phyloP scores from a whole-genome alignment of 1,140 invertebrate species.

The Bombus affinis region DNA sequence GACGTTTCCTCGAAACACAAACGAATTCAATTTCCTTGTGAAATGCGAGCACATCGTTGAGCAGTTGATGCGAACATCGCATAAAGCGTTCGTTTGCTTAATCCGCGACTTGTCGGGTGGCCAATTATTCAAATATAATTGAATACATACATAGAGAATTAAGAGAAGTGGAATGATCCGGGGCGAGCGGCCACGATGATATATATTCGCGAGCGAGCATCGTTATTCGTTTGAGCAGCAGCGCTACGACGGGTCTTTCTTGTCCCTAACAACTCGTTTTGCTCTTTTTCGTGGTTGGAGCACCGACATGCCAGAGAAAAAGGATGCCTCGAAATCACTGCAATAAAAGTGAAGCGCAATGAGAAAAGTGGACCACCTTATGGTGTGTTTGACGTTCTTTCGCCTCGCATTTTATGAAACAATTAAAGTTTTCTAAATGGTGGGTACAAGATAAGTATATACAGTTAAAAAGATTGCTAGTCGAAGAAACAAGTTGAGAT shows the following conservation, averaged over 20 bases:
- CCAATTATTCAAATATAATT: constrained; percentile 71
- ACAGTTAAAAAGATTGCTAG: neutral
- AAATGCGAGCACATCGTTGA: neutral
- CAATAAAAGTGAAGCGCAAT: constrained; percentile 49
- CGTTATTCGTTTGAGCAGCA: constrained; percentile 48
- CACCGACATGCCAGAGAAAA: neutral
- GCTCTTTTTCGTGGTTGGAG: constrained; percentile 34
- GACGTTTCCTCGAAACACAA: neutral
- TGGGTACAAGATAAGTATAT: neutral
- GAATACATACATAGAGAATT: constrained; percentile 69
- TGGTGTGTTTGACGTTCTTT: neutral
- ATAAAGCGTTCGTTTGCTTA: constrained; percentile 44
- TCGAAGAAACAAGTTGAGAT: neutral
- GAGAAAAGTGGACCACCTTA: constrained; percentile 21
- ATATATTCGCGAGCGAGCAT: constrained; percentile 44
- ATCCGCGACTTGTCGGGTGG: constrained; percentile 50
- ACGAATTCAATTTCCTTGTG: constrained; percentile 7
- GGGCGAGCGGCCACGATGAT: constrained; percentile 26
- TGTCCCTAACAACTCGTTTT: constrained; percentile 39
- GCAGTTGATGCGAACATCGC: neutral
- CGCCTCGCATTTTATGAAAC: neutral
- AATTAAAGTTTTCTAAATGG: neutral
- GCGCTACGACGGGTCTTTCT: constrained; percentile 44
- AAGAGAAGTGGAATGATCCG: constrained; percentile 41
- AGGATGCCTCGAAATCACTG: constrained; percentile 32